Base-by-base conservation (phyloP, 1,140 invertebrate species). In the Littorina saxatilis region DNA sequence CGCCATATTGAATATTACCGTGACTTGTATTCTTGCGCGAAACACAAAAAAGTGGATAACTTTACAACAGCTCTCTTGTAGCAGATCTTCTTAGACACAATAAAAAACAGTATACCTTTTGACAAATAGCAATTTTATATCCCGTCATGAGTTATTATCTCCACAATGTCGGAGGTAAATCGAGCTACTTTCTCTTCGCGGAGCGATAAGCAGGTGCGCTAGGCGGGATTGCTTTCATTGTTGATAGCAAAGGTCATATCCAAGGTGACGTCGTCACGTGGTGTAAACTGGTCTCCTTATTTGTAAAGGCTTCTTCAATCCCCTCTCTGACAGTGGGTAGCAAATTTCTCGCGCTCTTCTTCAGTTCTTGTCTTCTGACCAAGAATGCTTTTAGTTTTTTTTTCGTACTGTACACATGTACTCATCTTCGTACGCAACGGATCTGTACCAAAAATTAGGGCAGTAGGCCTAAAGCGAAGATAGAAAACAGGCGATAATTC, bases 1-100 rank as follows among this genome's bases (percentile, higher is more conserved):
- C 75, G 58, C 75, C 75, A 78, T 78, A 32, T 63, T 78, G 75
- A 78, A 78, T 78, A 40, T 43, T 78, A 43, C 55, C 43, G 39
- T 78, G n/a, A 39, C 29, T 40, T 40, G 39, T 78, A 27, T 63
- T 63, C 35, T 35, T 63, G 35, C 75, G 35, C 75, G 2, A 9
- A 37, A 43, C 32, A 78, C 29, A 2, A 58, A 58, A 58, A 11
- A 7, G 27, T n/a, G 23, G 23, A 43, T 11, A 78, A 29, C 13
- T 23, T 9, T 1, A 76, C 27, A 58, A n/a, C 4, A 15, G 5
- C 43, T 39, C 2, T 61, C 23, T 3, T 20, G 20, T 35, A 32
- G 32, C 35, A 15, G 37, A 37, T 27, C 1, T 27, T 0, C 13
- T 27, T 1, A 15, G 2, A 75, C 23, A 75, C 23, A 27, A 0